phyloP scores from a whole-genome alignment of 1,140 invertebrate genomes.

The Drosophila murphyi region DNA sequence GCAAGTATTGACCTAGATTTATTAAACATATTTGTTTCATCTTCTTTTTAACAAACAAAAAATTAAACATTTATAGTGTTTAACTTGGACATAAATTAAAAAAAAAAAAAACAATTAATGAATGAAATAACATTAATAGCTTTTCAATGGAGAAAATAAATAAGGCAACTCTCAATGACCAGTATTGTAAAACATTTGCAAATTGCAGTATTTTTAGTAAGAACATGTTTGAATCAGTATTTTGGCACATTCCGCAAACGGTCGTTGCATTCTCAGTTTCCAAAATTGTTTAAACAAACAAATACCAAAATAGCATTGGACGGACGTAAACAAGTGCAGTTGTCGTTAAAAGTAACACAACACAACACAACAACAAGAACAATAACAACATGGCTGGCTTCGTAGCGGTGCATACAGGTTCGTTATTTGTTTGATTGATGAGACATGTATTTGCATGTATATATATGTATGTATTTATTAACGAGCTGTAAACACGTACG shows the following conservation, averaged over 20 bases:
- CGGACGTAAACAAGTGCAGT: slow-evolving; percentile 56
- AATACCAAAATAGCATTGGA: slow-evolving; percentile 52
- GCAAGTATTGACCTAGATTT: too few species aligned
- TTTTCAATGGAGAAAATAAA: neutral
- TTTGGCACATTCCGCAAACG: slow-evolving; percentile 44
- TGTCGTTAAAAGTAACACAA: slow-evolving; percentile 11
- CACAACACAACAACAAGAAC: slow-evolving; percentile 30
- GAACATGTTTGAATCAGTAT: slow-evolving; percentile 22
- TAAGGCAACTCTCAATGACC: slow-evolving; percentile 3
- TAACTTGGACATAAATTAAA: too few species aligned
- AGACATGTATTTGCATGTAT: neutral
- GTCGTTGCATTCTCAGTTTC: slow-evolving; percentile 48
- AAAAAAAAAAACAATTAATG: too few species aligned
- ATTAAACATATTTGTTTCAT: too few species aligned
- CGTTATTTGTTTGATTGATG: slow-evolving; percentile 58
- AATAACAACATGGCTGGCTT: slow-evolving; percentile 84
- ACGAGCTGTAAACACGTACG: slow-evolving; percentile 4
- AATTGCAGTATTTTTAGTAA: slow-evolving; percentile 10
- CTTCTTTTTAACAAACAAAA: too few species aligned
- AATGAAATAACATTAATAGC: neutral
- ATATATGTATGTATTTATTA: slow-evolving; percentile 6
- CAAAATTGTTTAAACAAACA: slow-evolving; percentile 62
- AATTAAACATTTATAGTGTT: too few species aligned
- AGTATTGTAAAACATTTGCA: slow-evolving; percentile 12
- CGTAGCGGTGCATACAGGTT: slow-evolving; percentile 88